Evolutionary conservation across 2,797 vertebrate species (phyloP), one percentile per base, ranked within the genome.

Genomic region (Falco berigora): DNA sequence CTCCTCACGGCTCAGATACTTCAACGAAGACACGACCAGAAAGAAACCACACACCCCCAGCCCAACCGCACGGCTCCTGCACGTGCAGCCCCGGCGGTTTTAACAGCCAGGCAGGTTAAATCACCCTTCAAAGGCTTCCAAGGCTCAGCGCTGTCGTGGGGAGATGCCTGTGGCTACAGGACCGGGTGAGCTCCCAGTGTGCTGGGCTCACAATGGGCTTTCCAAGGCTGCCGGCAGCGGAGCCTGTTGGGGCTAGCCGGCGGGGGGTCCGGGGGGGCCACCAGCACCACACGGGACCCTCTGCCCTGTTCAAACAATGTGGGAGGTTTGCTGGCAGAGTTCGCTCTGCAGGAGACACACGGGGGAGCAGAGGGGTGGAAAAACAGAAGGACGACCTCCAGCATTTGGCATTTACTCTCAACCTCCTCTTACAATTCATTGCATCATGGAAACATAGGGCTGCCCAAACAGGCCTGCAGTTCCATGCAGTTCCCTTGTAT

Each of bases 401-500:
- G 28, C 27, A 61, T 32, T 36, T 34, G 72, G 50, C 72, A 50
- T 50, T 55, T 42, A 24, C 15, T 49, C 49, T 47, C 52, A 84
- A 22, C 23, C 15, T 7, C 22, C 42, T 23, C 34, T 85, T 8
- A 64, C 5, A 68, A 27, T 50, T 52, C 10, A 3, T 8, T 27
- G 19, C 27, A 55, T 46, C 71, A 38, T 9, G 18, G 42, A 64
- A 86, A 49, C 5, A 6, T 7, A 10, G 8, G 19, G 30, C 12
- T 73, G 68, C 38, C 55, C 28, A 14, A 67, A 67, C 20, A 64
- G 34, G 30, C 32, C 40, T 68, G n/a, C 24, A 28, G 77, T 14
- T 91, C 46, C 73, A 92, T 0, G 0, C 67, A 74, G 59, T 7
- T 84, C 49, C 47, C 38, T 53, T 0, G 0, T 12, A 40, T 58